Evolutionary conservation across 2,888 invertebrate species (phyloP), one percentile per base, ranked within the genome.

Genomic region (Ramazzottius varieornatus): DNA sequence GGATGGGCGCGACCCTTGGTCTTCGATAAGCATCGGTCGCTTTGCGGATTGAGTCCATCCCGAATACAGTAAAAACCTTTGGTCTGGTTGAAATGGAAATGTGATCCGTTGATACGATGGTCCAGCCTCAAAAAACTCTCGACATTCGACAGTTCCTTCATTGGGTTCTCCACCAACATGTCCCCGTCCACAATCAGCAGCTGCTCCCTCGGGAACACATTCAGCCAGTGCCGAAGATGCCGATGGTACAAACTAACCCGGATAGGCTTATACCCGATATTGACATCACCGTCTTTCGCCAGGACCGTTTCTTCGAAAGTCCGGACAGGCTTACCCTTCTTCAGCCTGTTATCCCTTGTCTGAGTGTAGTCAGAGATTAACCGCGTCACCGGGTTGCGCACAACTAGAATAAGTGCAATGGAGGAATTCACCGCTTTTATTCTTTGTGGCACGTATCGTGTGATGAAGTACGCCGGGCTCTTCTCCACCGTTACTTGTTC

Each of bases 341-440:
- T 70, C n/a, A 71, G 65, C 33, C 70, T 70, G 24, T 76, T 75
- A 71, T 86, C 86, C 68, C 86, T 82, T 71, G 92, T 80, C 77
- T 94, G 93, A 32, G 91, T 88, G 78, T 92, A 94, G 81, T 96
- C 96, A 20, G 93, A 94, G 72, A 98, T 88, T 65, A 92, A 88
- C 66, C 96, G 81, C 29, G 88, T 89, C 66, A 94, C 91, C 1
- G 96, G 96, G 76, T 98, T 91, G 20, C 96, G 82, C 32, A 98
- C 88, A 72, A 96, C 91, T 70, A 96, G 80, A 68, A 96, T 82
- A 67, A 98, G 80, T 72, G 90, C 87, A 68, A 92, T 85, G 73
- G 86, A 85, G 8, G 86, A 83, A 79, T 96, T 93, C 89, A 96
- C 91, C 67, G 87, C 86, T 70, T 85, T 82, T 65, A 98, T 89